Conservation (phyloP, 2,888 invertebrate species). For the Acrobasis repandana region DNA sequence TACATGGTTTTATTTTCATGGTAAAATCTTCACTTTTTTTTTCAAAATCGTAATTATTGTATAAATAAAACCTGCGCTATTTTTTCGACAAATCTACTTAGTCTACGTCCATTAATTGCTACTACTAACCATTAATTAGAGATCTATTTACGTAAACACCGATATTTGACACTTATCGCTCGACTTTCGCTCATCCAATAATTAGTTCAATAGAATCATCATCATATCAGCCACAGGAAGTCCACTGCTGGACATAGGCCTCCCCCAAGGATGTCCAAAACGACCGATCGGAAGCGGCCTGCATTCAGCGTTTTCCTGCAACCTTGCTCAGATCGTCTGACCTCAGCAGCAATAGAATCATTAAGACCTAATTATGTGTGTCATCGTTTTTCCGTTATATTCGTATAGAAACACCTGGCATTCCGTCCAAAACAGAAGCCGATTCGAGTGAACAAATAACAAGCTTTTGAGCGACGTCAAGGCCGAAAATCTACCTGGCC, state of each 20-base stretch:
- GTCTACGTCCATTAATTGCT: no score
- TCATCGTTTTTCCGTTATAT: not conserved
- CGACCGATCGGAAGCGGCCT: no score
- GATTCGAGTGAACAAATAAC: slow-evolving; percentile 42
- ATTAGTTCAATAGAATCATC: slow-evolving; percentile 1
- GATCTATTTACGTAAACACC: not conserved
- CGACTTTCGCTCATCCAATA: not conserved
- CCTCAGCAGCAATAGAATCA: slow-evolving; percentile 1
- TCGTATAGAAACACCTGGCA: slow-evolving; percentile 23
- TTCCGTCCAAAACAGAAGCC: slow-evolving; percentile 31
- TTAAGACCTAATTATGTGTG: not conserved
- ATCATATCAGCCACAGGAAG: no score
- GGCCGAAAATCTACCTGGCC: slow-evolving; percentile 54
- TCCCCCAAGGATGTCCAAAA: no score
- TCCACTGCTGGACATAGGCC: no score
- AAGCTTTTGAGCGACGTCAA: slow-evolving; percentile 46
- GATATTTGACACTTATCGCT: not conserved
- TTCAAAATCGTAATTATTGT: no score
- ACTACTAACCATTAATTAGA: not conserved
- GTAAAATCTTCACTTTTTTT: no score
- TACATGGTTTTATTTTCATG: no score
- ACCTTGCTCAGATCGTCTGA: no score
- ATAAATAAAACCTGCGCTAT: no score
- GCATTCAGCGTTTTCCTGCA: no score
- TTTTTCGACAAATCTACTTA: no score